Evolutionary conservation across 1,140 invertebrate species (phyloP), one percentile per base, ranked within the genome.

Genomic region (Brachystomella parvula): DNA sequence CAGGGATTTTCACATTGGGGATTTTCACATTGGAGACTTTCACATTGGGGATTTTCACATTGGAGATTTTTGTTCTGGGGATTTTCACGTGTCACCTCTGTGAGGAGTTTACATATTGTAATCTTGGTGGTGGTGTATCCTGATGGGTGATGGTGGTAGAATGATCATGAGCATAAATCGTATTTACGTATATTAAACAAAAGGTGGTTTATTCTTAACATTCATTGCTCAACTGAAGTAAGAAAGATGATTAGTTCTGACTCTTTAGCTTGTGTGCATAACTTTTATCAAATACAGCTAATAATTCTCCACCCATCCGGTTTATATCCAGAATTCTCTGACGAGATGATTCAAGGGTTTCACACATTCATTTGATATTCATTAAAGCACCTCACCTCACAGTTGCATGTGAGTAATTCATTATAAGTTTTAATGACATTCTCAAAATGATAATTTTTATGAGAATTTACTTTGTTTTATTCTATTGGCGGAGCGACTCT

Each of bases 301-400:
- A 33, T 39, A 57, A 24, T 57, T 57, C 60, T 24, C 60, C 60
- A 62, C 60, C 60, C 60, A 62, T 62, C 60, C 60, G 60, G 60
- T 62, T 62, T 59, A 26, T 31, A 59, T 59, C 57, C 24, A 24
- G 57, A 17, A 29, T 32, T 59, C 49, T 15, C 15, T 53, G 49
- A 53, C 21, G 49, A 19, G 12, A 6, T 24, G 39, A 9, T n/a
- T 44, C 39, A 12, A 53, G 12, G 9, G 24, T 53, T 53, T 26
- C 12, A 15, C 49, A 53, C 21, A 53, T 53, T 53, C 49, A 15
- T 26, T 24, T 53, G 9, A n/a, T 44, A 44, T 44, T n/a, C 39
- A 44, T 44, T 44, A 44, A 44, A 12, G 39, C 39, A n/a, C 39
- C 39, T 12, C 39, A 44, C n/a, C 39, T n/a, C 39, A 12, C 39